phyloP scores from a whole-genome alignment of 1,140 invertebrate species.

The Cyphomyrmex costatus region DNA sequence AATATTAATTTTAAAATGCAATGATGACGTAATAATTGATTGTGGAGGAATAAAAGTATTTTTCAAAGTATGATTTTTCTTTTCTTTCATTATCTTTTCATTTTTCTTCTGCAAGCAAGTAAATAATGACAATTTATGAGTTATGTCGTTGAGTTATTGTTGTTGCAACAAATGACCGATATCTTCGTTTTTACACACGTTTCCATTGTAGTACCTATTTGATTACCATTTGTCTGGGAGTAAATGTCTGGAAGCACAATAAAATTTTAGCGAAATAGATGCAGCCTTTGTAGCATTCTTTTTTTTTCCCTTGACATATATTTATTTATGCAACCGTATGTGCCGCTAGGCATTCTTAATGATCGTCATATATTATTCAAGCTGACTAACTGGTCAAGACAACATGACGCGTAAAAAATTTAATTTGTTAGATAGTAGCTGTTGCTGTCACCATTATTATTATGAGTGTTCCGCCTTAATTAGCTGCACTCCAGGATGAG shows the following conservation, averaged over 20 bases:
- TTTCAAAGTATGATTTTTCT: too few relatives aligned
- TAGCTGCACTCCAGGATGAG: slow-evolving; percentile 3
- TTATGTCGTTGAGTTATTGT: too few relatives aligned
- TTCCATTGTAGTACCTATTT: background rate
- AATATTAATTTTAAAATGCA: too few relatives aligned
- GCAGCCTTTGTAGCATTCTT: background rate
- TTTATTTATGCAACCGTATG: slow-evolving; percentile 49
- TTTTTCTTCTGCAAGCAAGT: too few relatives aligned
- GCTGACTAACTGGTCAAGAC: slow-evolving; percentile 49
- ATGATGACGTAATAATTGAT: too few relatives aligned
- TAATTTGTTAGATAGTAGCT: slow-evolving; percentile 55
- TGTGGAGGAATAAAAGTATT: too few relatives aligned
- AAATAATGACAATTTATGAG: too few relatives aligned
- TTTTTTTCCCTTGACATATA: slow-evolving; percentile 31
- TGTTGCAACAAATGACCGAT: too few relatives aligned
- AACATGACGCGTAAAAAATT: slow-evolving; percentile 45
- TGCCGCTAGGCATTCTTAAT: slow-evolving; percentile 31
- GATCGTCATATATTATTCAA: slow-evolving; percentile 50
- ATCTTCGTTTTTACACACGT: background rate
- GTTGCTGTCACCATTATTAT: slow-evolving; percentile 29
- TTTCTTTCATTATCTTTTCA: too few relatives aligned
- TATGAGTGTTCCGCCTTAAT: slow-evolving; percentile 40
- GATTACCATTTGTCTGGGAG: background rate
- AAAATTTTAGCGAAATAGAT: slow-evolving; percentile 15
- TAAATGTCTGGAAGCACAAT: background rate